phyloP scores from a whole-genome alignment of 92 coral and sea anemone species.

The Umimayanthus chanpuru region DNA sequence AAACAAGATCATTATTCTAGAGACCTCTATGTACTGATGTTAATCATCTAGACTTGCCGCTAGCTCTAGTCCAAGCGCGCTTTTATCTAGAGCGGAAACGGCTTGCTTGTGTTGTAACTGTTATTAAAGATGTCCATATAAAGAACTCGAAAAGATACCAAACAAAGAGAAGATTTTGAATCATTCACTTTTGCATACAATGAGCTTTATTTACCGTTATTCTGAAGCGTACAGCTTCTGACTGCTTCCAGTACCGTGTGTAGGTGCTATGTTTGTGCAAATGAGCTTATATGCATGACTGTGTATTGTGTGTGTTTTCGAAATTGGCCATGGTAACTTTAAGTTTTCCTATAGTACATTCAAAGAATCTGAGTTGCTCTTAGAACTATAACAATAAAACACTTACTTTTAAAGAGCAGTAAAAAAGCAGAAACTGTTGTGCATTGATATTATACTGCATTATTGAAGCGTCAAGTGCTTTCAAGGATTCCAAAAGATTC shows the following conservation, averaged over 20 bases:
- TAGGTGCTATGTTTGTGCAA: too few species aligned
- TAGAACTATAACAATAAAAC: too few species aligned
- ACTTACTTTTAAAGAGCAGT: not conserved
- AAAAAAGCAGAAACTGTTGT: not conserved
- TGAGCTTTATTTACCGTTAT: too few species aligned
- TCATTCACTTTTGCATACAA: not conserved
- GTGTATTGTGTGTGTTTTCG: not conserved
- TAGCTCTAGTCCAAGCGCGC: not conserved
- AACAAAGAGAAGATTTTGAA: not conserved
- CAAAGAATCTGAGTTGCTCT: too few species aligned
- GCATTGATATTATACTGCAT: too few species aligned
- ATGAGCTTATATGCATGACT: not conserved
- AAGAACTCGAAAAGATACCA: not conserved
- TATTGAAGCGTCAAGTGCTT: not conserved
- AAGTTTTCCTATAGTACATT: too few species aligned
- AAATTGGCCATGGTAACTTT: not conserved
- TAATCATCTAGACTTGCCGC: not conserved
- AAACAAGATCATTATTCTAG: not conserved
- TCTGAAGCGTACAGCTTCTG: too few species aligned
- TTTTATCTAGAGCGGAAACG: not conserved
- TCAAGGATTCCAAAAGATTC: not conserved
- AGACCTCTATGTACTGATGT: not conserved
- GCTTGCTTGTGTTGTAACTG: not conserved
- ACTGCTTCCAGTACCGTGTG: too few species aligned
- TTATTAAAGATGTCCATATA: not conserved